A percentile compares a stretch with the other conserved stretches of the same genome.
Conservation (phyloP, 2,797 vertebrate species). For the Allobates femoralis region DNA sequence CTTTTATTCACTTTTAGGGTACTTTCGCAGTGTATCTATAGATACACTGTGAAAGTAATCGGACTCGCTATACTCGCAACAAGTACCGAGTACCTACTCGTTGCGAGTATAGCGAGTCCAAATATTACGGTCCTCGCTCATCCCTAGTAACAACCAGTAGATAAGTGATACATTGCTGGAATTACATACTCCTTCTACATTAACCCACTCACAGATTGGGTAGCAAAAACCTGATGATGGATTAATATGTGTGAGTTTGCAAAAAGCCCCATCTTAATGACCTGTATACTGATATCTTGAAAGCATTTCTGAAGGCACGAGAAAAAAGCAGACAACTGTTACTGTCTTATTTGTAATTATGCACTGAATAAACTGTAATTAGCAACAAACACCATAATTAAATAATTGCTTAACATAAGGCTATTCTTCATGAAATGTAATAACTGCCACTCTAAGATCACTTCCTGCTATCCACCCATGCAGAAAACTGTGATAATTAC, state of each 20-base stretch:
- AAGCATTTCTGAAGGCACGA: not conserved
- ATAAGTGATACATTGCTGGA: no score
- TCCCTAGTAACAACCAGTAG: no score
- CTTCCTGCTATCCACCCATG: not conserved
- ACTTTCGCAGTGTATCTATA: no score
- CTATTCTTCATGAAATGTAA: not conserved
- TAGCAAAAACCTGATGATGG: no score
- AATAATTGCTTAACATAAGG: not conserved
- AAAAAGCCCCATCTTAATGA: not conserved
- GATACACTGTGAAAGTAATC: no score
- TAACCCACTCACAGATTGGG: no score
- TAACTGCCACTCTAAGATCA: not conserved
- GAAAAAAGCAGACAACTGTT: not conserved
- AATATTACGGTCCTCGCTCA: no score
- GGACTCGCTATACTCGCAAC: no score
- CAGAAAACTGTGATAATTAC: not conserved
- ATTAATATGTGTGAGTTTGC: not conserved
- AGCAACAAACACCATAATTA: slow-evolving; percentile 5
- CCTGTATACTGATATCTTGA: not conserved
- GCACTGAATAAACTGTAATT: not conserved
- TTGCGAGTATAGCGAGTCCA: no score
- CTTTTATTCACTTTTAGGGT: no score
- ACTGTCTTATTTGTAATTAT: slow-evolving; percentile 16
- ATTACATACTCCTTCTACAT: no score
- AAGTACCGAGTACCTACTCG: no score